Evolutionary conservation across 2,888 invertebrate species (phyloP), one percentile per base, ranked within the genome.

Genomic region (Acanthoscelides obtectus): DNA sequence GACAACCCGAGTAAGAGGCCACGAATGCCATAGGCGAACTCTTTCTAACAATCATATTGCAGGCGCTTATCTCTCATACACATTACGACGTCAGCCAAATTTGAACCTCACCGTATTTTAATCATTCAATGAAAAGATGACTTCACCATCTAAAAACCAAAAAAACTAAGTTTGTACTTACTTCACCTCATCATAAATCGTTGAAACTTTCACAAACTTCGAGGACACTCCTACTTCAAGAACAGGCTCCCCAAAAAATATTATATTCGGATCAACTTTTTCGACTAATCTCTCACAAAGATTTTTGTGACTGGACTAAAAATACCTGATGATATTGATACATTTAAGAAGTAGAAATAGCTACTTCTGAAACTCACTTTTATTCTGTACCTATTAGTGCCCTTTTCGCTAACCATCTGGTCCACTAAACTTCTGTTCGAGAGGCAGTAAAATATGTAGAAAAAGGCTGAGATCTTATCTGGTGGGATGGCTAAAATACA

Each of bases 361-460:
- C 21, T 17, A 20, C 19, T 66, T 8, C 17, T 0, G 22, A 25
- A 63, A 66, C 20, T 70, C 22, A 66, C 17, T n/a, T 66, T 45
- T 45, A 45, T 45, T 17, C 45, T 45, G 45, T 45, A 45, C 12
- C 45, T 45, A 12, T 45, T 45, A 12, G 45, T 45, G 6, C 45
- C 45, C 45, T 45, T 45, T 45, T 45, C 45, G 45, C 72, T 77
- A 69, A 72, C 64, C 65, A 80, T 66, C 27, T 79, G 79, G 22
- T 77, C 73, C 70, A 69, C 68, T 12, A 79, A 76, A 20, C 80
- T 80, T 27, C 75, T 74, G 12, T 79, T 78, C 20, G 81, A 79
- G 70, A 80, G 79, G 64, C 81, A 82, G 63, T 77, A 78, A 64
- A 79, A 77, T 68, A 82, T 72, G 73, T 81, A 83, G 73, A 80